These are phyloP conservation scores for Sapayoa aenigma DNA, from an alignment of 2,113 vertebrate genomes.

Conservation along the genomic window DNA sequence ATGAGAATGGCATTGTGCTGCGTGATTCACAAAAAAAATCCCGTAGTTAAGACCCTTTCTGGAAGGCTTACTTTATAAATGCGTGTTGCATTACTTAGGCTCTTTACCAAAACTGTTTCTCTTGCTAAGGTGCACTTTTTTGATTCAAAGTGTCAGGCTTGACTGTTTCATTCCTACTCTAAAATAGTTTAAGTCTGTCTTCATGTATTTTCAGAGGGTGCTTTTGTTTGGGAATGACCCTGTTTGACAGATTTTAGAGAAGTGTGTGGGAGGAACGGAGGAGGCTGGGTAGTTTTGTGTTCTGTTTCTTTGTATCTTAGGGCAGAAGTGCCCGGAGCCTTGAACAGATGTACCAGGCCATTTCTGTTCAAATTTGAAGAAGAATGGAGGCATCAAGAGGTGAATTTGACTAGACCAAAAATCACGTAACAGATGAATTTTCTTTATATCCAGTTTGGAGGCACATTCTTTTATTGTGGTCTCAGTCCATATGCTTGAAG, in stretches of 20 bases:
- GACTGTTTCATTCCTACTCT: background rate
- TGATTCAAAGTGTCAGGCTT: background rate
- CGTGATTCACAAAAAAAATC: background rate
- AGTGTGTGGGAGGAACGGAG: background rate
- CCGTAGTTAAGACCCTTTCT: background rate
- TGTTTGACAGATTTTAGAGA: background rate
- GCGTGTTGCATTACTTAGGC: background rate
- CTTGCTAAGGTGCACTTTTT: background rate
- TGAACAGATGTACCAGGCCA: background rate
- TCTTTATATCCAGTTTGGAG: background rate
- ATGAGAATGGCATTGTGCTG: background rate
- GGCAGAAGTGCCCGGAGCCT: background rate
- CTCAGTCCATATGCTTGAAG: background rate
- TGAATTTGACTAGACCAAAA: background rate
- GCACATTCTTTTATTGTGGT: background rate
- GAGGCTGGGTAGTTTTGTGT: background rate
- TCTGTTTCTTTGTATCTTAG: background rate
- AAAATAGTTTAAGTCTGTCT: background rate
- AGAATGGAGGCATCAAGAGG: background rate
- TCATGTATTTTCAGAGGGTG: background rate
- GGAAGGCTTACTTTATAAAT: background rate
- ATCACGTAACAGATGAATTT: background rate
- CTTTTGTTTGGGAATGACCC: background rate
- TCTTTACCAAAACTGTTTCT: background rate
- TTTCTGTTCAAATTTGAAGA: background rate